phyloP scores from a whole-genome alignment of 2,113 vertebrate species.

The Embiotoca jacksoni region DNA sequence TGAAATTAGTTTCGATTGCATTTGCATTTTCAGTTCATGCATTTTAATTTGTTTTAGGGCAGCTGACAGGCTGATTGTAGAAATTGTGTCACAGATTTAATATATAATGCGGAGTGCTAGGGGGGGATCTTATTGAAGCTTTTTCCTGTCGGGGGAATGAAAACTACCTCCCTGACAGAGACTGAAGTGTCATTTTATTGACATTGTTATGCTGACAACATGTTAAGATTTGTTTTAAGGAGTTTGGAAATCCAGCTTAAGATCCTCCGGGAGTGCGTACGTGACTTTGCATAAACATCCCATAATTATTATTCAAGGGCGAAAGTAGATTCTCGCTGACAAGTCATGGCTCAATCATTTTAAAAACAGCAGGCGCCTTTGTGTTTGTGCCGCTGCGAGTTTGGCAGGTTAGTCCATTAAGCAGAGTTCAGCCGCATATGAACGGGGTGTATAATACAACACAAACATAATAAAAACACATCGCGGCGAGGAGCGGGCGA shows the following conservation, averaged over 20 bases:
- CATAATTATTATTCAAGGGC: constrained; percentile 74
- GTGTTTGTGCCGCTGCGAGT: constrained; percentile 65
- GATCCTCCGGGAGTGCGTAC: constrained; percentile 61
- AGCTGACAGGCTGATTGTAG: constrained; percentile 65
- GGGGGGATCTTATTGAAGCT: constrained; percentile 37
- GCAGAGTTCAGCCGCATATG: constrained; percentile 69
- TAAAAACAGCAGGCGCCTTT: constrained; percentile 66
- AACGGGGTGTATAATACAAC: constrained; percentile 45
- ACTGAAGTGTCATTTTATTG: constrained; percentile 71
- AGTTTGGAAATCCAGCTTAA: constrained; percentile 64
- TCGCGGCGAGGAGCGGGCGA: constrained; percentile 21
- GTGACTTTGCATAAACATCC: constrained; percentile 68
- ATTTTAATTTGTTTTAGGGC: constrained; percentile 71
- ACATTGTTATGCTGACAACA: constrained; percentile 75
- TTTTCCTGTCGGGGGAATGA: constrained; percentile 35
- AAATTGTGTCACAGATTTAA: constrained; percentile 60
- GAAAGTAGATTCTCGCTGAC: constrained; percentile 63
- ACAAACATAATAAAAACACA: constrained; percentile 60
- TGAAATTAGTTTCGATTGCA: constrained; percentile 34
- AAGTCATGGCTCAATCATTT: constrained; percentile 76
- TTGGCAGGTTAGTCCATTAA: constrained; percentile 77
- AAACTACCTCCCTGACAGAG: constrained; percentile 29
- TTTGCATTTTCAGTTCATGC: constrained; percentile 72
- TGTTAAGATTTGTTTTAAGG: constrained; percentile 71
- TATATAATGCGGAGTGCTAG: constrained; percentile 24